phyloP scores from a whole-genome alignment of 1,140 invertebrate species.

The Leptopilina boulardi region DNA sequence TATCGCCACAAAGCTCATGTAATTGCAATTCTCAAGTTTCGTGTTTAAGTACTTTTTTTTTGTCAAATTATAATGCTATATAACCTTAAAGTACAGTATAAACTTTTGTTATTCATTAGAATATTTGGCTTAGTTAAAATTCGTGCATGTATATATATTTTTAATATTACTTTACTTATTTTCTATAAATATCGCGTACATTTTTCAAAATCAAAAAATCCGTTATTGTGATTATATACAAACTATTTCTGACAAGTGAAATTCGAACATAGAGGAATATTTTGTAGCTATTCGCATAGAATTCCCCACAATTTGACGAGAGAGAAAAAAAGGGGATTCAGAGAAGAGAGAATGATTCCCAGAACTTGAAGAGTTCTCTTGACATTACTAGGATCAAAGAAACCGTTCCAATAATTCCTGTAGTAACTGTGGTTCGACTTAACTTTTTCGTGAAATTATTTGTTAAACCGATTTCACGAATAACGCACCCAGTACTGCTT shows the following conservation, averaged over 20 bases:
- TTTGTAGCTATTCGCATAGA: background rate
- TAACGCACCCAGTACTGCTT: slow-evolving; percentile 11
- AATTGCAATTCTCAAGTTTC: slow-evolving; percentile 6
- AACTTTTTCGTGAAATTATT: slow-evolving; percentile 10
- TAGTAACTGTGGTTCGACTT: background rate
- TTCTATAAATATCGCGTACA: no score
- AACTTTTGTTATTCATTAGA: background rate
- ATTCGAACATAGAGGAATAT: background rate
- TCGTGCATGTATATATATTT: no score
- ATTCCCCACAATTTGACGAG: slow-evolving; percentile 2
- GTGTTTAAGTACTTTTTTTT: background rate
- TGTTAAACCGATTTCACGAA: slow-evolving; percentile 13
- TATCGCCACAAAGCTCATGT: slow-evolving; percentile 43
- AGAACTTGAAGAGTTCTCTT: slow-evolving; percentile 36
- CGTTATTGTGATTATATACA: no score
- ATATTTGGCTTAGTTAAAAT: no score
- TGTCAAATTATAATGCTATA: background rate
- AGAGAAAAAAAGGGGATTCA: background rate
- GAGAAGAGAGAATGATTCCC: slow-evolving; percentile 38
- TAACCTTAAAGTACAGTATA: background rate
- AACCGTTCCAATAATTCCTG: slow-evolving; percentile 8
- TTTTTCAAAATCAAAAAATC: no score
- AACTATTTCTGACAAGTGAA: background rate
- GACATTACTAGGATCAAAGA: slow-evolving; percentile 16
- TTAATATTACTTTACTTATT: no score